These are phyloP conservation scores for Holothuria glaberrima DNA, from an alignment of 35 echinoderm and acorn worm species.

Conservation along the genomic window DNA sequence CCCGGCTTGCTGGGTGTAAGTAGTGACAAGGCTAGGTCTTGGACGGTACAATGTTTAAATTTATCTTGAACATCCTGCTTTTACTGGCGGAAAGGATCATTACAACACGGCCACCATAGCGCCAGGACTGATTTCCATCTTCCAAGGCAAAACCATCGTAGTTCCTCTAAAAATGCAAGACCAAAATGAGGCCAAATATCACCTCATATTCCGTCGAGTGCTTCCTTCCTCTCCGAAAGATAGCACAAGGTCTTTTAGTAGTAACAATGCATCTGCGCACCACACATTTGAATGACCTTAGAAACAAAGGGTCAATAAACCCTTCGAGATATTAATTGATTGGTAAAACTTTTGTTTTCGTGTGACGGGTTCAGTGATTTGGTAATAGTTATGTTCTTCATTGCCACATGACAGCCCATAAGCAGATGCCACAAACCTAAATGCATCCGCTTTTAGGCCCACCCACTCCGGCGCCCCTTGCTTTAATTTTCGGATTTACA, in stretches of 20 bases:
- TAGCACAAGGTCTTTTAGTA: conserved; percentile 12
- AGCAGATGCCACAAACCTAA: no score
- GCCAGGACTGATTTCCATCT: conserved; percentile 22
- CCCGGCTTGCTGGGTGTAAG: neutral
- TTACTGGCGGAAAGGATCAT: conserved; percentile 26
- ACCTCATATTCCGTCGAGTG: neutral
- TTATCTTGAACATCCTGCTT: neutral
- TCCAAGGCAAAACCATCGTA: neutral
- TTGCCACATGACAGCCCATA: no score
- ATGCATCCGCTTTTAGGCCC: no score
- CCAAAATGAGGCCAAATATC: conserved; percentile 50
- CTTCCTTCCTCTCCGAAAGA: conserved; percentile 21
- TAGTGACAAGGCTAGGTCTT: conserved; percentile 3
- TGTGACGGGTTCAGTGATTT: no score
- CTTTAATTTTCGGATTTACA: no score
- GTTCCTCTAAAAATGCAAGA: conserved; percentile 34
- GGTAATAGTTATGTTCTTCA: no score
- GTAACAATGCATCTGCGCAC: neutral
- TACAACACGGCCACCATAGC: conserved; percentile 27
- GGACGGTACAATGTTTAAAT: neutral
- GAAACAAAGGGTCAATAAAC: conserved; percentile 24
- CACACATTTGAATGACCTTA: neutral
- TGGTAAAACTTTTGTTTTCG: neutral
- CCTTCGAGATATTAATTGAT: neutral
- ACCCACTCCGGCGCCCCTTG: no score